phyloP scores from a whole-genome alignment of 1,140 invertebrate species.

The Thereuonema tuberculata region DNA sequence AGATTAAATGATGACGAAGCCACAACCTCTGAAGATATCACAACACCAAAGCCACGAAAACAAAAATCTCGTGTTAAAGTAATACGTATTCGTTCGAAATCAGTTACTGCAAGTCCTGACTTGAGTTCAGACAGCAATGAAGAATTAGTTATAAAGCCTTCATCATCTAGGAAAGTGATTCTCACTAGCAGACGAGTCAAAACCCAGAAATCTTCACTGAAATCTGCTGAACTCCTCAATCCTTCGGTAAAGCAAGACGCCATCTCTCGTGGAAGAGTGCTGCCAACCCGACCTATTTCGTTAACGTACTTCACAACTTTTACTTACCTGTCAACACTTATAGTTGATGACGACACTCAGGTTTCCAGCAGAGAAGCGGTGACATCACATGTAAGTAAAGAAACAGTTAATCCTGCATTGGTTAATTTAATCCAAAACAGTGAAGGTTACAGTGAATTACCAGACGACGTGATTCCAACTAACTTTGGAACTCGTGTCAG shows the following conservation, averaged over 20 bases:
- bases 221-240: too few relatives aligned
- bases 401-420: background rate
- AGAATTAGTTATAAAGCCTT: background rate
- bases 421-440: background rate
- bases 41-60: too few relatives aligned
- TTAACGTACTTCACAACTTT: constrained; percentile 56
- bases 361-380: constrained; percentile 13
- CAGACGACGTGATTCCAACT: background rate
- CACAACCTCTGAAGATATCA: too few relatives aligned
- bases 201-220: too few relatives aligned
- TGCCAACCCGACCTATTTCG: background rate
- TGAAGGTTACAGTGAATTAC: background rate
- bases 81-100: background rate
- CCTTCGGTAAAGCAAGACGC: too few relatives aligned
- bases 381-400: background rate
- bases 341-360: constrained; percentile 46
- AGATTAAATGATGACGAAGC: too few relatives aligned
- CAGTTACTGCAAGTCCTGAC: background rate
- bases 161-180: background rate
- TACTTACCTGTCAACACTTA: constrained; percentile 78
- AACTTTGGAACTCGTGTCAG: background rate
- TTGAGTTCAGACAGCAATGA: too few relatives aligned
- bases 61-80: background rate
- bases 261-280: too few relatives aligned
- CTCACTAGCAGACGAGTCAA: background rate